Evolutionary conservation across 2,797 vertebrate species (phyloP).

Genomic region (Eurystomus glaucurus): DNA sequence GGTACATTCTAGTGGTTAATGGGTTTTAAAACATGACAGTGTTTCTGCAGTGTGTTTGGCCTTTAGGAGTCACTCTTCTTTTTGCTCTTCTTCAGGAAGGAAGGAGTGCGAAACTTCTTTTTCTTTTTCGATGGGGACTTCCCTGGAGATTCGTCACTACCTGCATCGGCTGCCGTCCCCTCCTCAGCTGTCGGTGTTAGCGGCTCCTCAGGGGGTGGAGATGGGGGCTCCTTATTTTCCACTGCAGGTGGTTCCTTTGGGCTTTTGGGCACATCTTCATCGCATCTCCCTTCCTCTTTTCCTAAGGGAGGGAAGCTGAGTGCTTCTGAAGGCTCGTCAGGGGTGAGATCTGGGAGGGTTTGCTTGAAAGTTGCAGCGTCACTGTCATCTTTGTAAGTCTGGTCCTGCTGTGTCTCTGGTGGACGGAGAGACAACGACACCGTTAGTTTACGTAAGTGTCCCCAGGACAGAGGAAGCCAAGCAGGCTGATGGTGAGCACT

Average conservation of each 20-base stretch:
- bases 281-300: slow-evolving; percentile 83
- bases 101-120: slow-evolving; percentile 99
- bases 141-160: slow-evolving; percentile 96
- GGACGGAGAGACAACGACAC: neutral
- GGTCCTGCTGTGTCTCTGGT: slow-evolving; percentile 88
- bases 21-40: slow-evolving; percentile 77
- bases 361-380: slow-evolving; percentile 95
- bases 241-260: slow-evolving; percentile 66
- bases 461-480: neutral
- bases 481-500: neutral
- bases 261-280: slow-evolving; percentile 81
- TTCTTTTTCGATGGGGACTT: slow-evolving; percentile 99
- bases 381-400: slow-evolving; percentile 90
- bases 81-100: slow-evolving; percentile 99
- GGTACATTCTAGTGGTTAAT: slow-evolving; percentile 93
- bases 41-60: slow-evolving; percentile 68
- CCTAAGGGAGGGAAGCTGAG: slow-evolving; percentile 78
- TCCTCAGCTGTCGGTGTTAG: slow-evolving; percentile 78
- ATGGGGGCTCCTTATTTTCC: slow-evolving; percentile 85
- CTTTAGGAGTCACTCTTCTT: slow-evolving; percentile 95
- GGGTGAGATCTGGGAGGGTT: slow-evolving; percentile 95
- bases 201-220: slow-evolving; percentile 67
- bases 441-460: neutral
- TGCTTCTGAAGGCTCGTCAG: slow-evolving; percentile 93
- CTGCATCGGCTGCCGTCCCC: slow-evolving; percentile 80